A percentile compares a stretch with the other conserved stretches of the same genome.
phyloP scores from a whole-genome alignment of 2,113 vertebrate genomes.

The Balaeniceps rex region DNA sequence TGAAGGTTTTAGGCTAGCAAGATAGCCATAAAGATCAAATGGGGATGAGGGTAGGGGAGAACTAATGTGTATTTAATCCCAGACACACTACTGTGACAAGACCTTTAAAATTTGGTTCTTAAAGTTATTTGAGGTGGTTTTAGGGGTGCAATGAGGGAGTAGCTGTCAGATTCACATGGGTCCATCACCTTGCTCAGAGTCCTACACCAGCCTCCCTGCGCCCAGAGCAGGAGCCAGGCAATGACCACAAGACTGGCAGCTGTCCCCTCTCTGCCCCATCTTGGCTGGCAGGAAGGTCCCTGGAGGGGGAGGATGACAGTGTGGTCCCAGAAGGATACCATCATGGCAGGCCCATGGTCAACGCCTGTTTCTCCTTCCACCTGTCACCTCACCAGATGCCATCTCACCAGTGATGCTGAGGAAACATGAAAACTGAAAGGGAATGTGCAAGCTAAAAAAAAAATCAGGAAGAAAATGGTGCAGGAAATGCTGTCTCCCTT shows the following conservation, averaged over 20 bases:
- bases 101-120: background rate
- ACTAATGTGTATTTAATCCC: background rate
- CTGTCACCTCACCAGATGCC: background rate
- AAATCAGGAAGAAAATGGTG: background rate
- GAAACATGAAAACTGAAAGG: background rate
- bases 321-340: background rate
- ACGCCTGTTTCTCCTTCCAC: fast-evolving
- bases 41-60: background rate
- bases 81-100: background rate
- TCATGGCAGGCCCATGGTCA: background rate
- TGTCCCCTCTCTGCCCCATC: background rate
- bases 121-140: background rate
- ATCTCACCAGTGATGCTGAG: background rate
- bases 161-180: background rate
- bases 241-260: background rate
- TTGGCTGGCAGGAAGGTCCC: background rate
- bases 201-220: background rate
- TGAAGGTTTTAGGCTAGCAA: background rate
- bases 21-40: background rate
- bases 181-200: background rate
- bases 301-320: background rate
- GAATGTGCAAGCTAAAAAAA: background rate
- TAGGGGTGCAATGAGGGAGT: background rate
- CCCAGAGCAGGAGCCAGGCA: background rate
- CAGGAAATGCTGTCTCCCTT: background rate